Evolutionary conservation across 2,113 vertebrate genomes (phyloP).

Genomic region (Labeo catla): DNA sequence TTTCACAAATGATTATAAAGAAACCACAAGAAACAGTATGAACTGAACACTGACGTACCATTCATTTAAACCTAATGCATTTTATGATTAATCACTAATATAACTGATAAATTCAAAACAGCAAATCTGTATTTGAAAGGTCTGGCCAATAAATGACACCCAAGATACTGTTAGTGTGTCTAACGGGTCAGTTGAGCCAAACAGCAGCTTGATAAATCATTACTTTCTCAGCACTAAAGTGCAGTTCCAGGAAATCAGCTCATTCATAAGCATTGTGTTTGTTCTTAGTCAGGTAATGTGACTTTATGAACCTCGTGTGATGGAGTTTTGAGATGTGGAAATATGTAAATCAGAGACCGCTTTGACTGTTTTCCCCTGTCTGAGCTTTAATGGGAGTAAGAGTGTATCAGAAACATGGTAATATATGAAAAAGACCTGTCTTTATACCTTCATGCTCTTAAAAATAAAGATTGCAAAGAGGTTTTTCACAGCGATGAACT

Average conservation of each 20-base stretch:
- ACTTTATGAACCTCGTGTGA: background rate
- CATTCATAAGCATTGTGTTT: background rate
- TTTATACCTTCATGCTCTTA: background rate
- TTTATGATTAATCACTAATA: slow-evolving; percentile 2
- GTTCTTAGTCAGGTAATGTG: slow-evolving; percentile 10
- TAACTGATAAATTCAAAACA: background rate
- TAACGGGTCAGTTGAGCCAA: background rate
- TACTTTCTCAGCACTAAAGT: background rate
- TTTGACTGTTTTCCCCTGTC: background rate
- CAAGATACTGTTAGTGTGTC: background rate
- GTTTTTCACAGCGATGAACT: background rate
- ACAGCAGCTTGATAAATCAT: background rate
- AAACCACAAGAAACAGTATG: background rate
- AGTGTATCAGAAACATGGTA: background rate
- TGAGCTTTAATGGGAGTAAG: background rate
- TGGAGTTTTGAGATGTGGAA: background rate
- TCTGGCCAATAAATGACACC: background rate
- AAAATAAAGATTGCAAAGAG: background rate
- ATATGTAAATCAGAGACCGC: background rate
- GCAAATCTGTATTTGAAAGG: background rate
- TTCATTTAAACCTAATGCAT: background rate
- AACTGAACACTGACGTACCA: background rate
- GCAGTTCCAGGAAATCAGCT: background rate
- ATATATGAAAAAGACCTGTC: background rate
- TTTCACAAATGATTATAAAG: background rate